A percentile compares a stretch with the other conserved stretches of the same genome.
Conservation (phyloP, 2,113 vertebrate species). For the Prietella phreatophila region DNA sequence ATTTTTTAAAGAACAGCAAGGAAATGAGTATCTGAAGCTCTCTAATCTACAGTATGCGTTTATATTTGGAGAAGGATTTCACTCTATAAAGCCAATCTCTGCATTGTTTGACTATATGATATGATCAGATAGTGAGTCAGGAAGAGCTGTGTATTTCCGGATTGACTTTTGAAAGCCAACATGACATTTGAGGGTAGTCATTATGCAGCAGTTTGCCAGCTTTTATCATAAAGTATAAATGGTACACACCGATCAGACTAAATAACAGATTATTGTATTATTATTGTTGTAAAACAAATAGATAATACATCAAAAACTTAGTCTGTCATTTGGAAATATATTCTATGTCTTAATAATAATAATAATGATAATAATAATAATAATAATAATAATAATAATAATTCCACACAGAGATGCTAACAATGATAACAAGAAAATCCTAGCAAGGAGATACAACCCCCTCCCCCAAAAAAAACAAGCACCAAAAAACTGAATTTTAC, state of each 20-base stretch:
- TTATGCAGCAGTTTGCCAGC: slow-evolving; percentile 23
- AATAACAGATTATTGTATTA: background rate
- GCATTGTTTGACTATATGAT: slow-evolving; percentile 50
- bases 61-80: background rate
- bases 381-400: background rate
- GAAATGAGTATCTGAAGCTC: background rate
- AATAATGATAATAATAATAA: too few relatives aligned
- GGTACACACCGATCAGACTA: background rate
- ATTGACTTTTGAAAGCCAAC: slow-evolving; percentile 34
- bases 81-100: slow-evolving; percentile 22
- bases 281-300: background rate
- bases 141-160: slow-evolving; percentile 41
- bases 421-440: background rate
- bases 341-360: background rate
- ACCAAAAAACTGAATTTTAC: background rate
- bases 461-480: too few relatives aligned
- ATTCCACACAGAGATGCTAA: background rate
- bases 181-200: slow-evolving; percentile 16
- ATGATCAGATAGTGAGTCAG: slow-evolving; percentile 51
- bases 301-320: background rate
- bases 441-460: background rate
- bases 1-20: background rate
- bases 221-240: slow-evolving; percentile 1
- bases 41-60: slow-evolving; percentile 20
- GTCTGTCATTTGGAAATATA: background rate